Percentiles rank a stretch among this genome's conserved stretches.
These are phyloP conservation scores for Protomyctophum bolini DNA, from an alignment of 2,113 vertebrate genomes.

Conservation along the genomic window DNA sequence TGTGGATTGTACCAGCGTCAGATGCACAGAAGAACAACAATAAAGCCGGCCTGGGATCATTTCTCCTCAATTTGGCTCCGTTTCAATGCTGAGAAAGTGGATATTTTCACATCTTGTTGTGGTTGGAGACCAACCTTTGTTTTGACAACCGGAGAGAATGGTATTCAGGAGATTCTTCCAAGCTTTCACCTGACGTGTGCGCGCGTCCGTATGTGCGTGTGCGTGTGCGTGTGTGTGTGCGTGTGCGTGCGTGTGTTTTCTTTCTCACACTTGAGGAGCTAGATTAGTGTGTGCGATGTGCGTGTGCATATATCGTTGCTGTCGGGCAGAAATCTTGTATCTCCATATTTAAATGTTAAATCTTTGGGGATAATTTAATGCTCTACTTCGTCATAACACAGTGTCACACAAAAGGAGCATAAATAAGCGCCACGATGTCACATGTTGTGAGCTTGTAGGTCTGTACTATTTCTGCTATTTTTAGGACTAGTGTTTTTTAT, in stretches of 20 bases:
- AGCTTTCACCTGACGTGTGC: constrained; percentile 70
- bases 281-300: not conserved
- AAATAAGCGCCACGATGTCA: too few relatives aligned
- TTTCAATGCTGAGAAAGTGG: constrained; percentile 63
- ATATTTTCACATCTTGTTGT: constrained; percentile 73
- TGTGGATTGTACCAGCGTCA: constrained; percentile 32
- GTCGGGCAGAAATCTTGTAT: too few relatives aligned
- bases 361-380: too few relatives aligned
- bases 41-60: constrained; percentile 33
- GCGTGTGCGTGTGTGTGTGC: constrained; percentile 13
- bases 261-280: too few relatives aligned
- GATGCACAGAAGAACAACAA: constrained; percentile 15
- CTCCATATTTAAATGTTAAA: too few relatives aligned
- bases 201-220: constrained; percentile 11
- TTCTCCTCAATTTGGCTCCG: constrained; percentile 63
- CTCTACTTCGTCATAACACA: too few relatives aligned
- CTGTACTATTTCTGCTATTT: too few relatives aligned
- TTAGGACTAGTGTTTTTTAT: too few relatives aligned
- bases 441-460: too few relatives aligned
- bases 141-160: constrained; percentile 70
- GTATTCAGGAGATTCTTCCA: constrained; percentile 50
- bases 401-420: too few relatives aligned
- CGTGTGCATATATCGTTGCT: not conserved
- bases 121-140: constrained; percentile 70
- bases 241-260: constrained; percentile 31